phyloP scores from a whole-genome alignment of 1,140 invertebrate species.

The Bombus huntii region DNA sequence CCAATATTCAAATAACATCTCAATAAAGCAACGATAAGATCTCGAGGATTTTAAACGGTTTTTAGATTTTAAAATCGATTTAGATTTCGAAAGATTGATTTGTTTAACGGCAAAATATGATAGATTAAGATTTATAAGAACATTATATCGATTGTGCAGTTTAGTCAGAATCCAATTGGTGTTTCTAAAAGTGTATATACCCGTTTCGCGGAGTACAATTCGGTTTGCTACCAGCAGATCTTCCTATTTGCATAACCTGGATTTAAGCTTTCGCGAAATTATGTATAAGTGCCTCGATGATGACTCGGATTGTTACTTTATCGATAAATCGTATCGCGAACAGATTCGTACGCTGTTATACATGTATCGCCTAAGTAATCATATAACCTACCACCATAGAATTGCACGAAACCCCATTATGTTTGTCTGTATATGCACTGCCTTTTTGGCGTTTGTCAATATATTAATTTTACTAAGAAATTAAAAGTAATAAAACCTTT shows the following conservation, averaged over 20 bases:
- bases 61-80: too few relatives aligned
- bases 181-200: conserved; percentile 1
- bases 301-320: neutral
- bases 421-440: conserved; percentile 17
- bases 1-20: neutral
- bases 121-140: neutral
- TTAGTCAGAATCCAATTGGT: neutral
- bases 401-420: conserved; percentile 72
- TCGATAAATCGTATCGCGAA: neutral
- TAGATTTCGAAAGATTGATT: neutral
- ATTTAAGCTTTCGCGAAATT: neutral
- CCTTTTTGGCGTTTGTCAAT: too few relatives aligned
- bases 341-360: neutral
- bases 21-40: too few relatives aligned
- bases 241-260: neutral
- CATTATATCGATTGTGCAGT: too few relatives aligned
- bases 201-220: conserved; percentile 22
- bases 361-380: conserved; percentile 2
- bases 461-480: too few relatives aligned
- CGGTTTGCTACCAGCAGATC: neutral
- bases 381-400: conserved; percentile 62
- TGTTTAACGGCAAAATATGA: neutral
- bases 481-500: too few relatives aligned
- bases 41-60: too few relatives aligned
- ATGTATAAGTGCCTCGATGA: too few relatives aligned